Conservation (phyloP, 2,888 invertebrate genomes). For the Rhodophaea formosa region DNA sequence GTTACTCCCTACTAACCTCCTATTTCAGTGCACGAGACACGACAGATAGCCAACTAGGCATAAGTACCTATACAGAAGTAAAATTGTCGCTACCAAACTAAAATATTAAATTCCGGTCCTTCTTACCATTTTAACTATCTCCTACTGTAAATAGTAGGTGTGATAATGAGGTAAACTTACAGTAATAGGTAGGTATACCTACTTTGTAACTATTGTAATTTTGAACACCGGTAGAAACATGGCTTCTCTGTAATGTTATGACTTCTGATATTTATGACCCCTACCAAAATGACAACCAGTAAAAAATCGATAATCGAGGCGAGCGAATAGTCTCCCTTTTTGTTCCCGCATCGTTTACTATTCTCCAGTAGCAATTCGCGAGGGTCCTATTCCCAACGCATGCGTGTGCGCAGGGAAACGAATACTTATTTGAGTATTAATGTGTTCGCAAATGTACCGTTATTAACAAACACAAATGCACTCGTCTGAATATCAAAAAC, state of each 20-base stretch:
- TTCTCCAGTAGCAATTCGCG: conserved; percentile 50
- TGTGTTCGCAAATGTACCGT: conserved; percentile 55
- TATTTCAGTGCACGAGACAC: not conserved
- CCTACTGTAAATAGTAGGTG: too few relatives aligned
- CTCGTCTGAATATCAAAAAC: conserved; percentile 46
- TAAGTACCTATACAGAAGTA: too few relatives aligned
- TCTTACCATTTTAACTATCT: too few relatives aligned
- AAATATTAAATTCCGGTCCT: too few relatives aligned
- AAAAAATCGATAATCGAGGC: conserved; percentile 58
- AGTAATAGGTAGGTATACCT: too few relatives aligned
- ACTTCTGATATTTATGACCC: conserved; percentile 17
- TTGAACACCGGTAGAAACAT: too few relatives aligned
- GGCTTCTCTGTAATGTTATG: too few relatives aligned
- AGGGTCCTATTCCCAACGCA: conserved; percentile 53
- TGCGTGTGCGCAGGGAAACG: conserved; percentile 58
- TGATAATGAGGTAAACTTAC: too few relatives aligned
- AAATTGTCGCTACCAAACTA: too few relatives aligned
- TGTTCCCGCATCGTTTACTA: conserved; percentile 57
- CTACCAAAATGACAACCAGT: conserved; percentile 50
- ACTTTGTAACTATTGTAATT: too few relatives aligned
- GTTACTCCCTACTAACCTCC: not conserved
- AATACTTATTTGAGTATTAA: conserved; percentile 47
- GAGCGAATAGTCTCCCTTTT: conserved; percentile 52
- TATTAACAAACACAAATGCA: conserved; percentile 59
- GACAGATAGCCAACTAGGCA: too few relatives aligned